phyloP scores from a whole-genome alignment of 2,113 vertebrate genomes.

The Pao palembangensis region DNA sequence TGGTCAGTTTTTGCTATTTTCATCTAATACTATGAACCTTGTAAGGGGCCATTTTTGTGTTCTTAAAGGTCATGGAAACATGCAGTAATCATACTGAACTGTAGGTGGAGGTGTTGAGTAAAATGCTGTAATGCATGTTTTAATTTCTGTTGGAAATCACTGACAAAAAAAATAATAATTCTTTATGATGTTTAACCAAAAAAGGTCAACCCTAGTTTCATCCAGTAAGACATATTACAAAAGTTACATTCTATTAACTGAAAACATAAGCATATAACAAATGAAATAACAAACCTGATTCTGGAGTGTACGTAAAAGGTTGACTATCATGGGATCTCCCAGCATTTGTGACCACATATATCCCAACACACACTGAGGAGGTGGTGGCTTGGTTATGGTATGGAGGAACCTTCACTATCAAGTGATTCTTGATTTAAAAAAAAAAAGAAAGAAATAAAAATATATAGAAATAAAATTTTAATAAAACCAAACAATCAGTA shows the following conservation, averaged over 20 bases:
- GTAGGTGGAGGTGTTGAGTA: slow-evolving; percentile 27
- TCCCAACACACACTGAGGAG: slow-evolving; percentile 87
- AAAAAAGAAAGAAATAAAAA: slow-evolving; percentile 1
- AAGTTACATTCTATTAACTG: neutral
- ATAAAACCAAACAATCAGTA: neutral
- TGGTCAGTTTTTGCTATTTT: no score
- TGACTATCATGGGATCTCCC: slow-evolving; percentile 95
- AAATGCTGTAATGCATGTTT: neutral
- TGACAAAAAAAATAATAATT: neutral
- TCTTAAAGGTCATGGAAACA: neutral
- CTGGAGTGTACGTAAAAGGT: slow-evolving; percentile 94
- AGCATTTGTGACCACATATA: slow-evolving; percentile 94
- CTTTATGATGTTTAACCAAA: no score
- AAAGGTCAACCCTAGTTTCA: neutral
- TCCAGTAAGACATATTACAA: no score
- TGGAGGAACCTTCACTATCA: slow-evolving; percentile 95
- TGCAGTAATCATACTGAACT: neutral
- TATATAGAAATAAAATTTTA: neutral
- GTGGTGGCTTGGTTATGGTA: slow-evolving; percentile 89
- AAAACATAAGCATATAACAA: neutral
- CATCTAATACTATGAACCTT: neutral
- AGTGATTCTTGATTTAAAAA: slow-evolving; percentile 83
- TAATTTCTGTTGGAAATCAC: slow-evolving; percentile 1
- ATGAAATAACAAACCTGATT: slow-evolving; percentile 78
- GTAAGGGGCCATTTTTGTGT: neutral